Evolutionary conservation across 2,888 invertebrate species (phyloP).

Genomic region (Euclidia mi): DNA sequence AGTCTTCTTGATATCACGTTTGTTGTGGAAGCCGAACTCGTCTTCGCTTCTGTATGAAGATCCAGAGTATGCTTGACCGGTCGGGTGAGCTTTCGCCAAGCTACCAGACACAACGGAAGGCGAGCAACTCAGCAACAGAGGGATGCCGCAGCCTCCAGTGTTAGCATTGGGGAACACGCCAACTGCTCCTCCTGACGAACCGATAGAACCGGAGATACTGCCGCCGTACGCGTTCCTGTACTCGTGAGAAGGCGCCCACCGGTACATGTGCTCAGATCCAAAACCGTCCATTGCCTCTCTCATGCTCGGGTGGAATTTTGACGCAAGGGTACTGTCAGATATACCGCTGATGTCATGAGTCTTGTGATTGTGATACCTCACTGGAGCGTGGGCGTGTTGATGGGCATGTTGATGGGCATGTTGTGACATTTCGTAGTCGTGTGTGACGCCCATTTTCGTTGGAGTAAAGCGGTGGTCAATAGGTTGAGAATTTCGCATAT

Average conservation of each 20-base stretch:
- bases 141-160: conserved; percentile 79
- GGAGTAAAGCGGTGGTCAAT: conserved; percentile 29
- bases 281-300: conserved; percentile 61
- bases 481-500: conserved; percentile 22
- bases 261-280: conserved; percentile 60
- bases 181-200: conserved; percentile 63
- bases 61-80: conserved; percentile 56
- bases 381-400: conserved; percentile 20
- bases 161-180: conserved; percentile 83
- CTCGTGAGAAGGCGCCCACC: conserved; percentile 69
- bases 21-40: conserved; percentile 72
- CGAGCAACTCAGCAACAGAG: conserved; percentile 81
- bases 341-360: conserved; percentile 60
- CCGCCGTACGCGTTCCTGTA: conserved; percentile 68
- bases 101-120: conserved; percentile 81
- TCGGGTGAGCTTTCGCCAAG: conserved; percentile 70
- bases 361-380: conserved; percentile 50
- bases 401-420: conserved; percentile 24
- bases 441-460: conserved; percentile 28
- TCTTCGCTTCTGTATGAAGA: conserved; percentile 75
- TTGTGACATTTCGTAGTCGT: conserved; percentile 27
- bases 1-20: conserved; percentile 71
- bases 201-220: conserved; percentile 40
- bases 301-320: conserved; percentile 63
- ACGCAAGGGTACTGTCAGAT: conserved; percentile 57